Evolutionary conservation across 2,888 invertebrate genomes (phyloP), one percentile per base, ranked within the genome.

Genomic region (Platycheirus albimanus): DNA sequence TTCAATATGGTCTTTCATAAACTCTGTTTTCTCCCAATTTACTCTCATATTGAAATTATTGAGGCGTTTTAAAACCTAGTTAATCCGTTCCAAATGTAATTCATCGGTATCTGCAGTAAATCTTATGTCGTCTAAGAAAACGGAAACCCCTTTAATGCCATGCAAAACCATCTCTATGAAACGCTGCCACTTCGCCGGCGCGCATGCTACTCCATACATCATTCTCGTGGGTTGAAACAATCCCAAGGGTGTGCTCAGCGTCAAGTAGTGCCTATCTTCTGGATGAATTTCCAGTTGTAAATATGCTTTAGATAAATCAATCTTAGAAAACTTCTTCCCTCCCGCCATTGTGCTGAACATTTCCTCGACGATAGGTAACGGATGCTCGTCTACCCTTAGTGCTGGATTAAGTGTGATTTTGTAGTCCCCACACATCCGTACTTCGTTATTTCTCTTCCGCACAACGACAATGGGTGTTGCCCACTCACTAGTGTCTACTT

Each of bases 401-500:
- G 38, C 38, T 24, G 24, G 38, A 20, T 41, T 36, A 19, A 54
- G 54, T 7, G 54, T 36, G 11, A 54, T 36, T n/a, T 54, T 54
- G n/a, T 54, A 36, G 20, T 54, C 17, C 11, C 52, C 52, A 15
- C 33, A 52, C 15, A 52, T 52, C 15, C 30, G 17, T 7, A 43
- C 17, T 15, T 43, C 17, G 1, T 43, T 43, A 43, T 38, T 86
- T 71, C 72, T 72, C 63, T 88, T 88, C 6, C 85, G 49, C 36
- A 87, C 85, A 6, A 86, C 86, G 3, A 88, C 87, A 17, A 87
- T 85, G 1, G 87, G 88, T 28, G 88, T 87, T 13, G 86, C 87
- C 87, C 87, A 88, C 33, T 87, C 85, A 24, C 86, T 86, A 24
- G 56, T 51, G 19, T 86, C 24, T 28, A 74, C 67, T 43, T 69